Base-by-base conservation (phyloP, 2,113 vertebrate species). In the Macaca fascicularis region DNA sequence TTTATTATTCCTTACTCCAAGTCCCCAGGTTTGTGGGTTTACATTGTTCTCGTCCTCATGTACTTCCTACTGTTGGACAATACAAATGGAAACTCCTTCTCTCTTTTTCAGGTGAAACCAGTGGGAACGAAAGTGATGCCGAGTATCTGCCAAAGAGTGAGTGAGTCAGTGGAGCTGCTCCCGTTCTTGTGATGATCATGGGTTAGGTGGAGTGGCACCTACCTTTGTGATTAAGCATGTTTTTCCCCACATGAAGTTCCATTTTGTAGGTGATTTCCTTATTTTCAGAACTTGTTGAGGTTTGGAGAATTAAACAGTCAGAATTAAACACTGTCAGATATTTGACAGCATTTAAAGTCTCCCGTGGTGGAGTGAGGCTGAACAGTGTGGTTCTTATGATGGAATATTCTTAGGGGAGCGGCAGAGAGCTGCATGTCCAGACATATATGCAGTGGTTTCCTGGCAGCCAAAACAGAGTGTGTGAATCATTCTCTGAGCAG, bases 61-160 rank as follows among this genome's bases (percentile, higher is more conserved):
- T 7, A 32, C 70, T 79, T 87, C 72, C 78, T 81, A 4, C 64
- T 40, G 2, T 45, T 74, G 38, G 13, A 89, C 52, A 76, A 40
- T 96, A 30, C 84, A 93, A 89, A 89, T 78, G 93, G 96, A 98
- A 98, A 98, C 94, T 55, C 0, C 94, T 95, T 98, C 90, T 97
- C 32, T 98, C 92, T 97, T 99, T 99, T 98, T 98, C 99, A 99
- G 99, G 99, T 97, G 99, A 99, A 98, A 99, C 99, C 97, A 99
- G 99, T 84, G 99, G 99, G 95, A 99, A 99, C 35, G 99, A 99
- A 98, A 99, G 99, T 45, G 99, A 99, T 96, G 99, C 99, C 0
- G 99, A 99, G 97, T 99, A 99, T 98, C 98, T 98, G 98, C 98
- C 98, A 91, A 99, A 99, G 99, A 99, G 99, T 99, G 99, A 98